phyloP scores from a whole-genome alignment of 1,140 invertebrate genomes.

The Watersipora subatra region DNA sequence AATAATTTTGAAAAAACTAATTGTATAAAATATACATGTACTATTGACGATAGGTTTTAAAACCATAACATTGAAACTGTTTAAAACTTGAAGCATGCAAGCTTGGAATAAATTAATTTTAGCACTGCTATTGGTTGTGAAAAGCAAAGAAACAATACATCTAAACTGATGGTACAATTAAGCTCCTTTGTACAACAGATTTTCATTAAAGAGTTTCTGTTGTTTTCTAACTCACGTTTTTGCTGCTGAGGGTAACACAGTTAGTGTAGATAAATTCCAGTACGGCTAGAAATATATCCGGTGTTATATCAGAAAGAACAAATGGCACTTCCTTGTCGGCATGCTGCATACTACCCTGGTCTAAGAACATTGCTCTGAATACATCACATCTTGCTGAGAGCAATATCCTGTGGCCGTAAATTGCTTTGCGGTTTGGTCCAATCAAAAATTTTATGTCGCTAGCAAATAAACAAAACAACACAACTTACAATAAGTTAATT shows the following conservation, averaged over 20 bases:
- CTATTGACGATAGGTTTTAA: no score
- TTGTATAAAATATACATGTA: no score
- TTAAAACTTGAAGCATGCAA: no score
- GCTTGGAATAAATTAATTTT: no score
- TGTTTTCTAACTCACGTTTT: constrained; percentile 33
- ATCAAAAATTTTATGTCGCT: constrained; percentile 36
- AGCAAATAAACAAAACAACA: constrained; percentile 50
- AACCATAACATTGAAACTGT: no score
- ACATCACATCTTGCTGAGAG: constrained; percentile 35
- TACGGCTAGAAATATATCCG: constrained; percentile 31
- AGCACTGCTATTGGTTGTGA: no score
- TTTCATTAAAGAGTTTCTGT: no score
- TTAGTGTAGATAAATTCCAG: constrained; percentile 38
- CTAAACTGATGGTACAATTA: no score
- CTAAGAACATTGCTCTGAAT: constrained; percentile 35
- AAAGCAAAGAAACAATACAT: no score
- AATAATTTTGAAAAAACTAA: no score
- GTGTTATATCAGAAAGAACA: constrained; percentile 30
- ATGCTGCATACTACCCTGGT: constrained; percentile 18
- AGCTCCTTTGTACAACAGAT: no score
- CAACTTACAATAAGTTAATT: neutral
- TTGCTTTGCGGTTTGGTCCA: constrained; percentile 26
- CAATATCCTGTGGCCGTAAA: constrained; percentile 35
- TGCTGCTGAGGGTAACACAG: constrained; percentile 28
- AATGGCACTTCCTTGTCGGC: constrained; percentile 27